Base-by-base conservation (phyloP, 2,113 vertebrate genomes). In the Anthoscopus minutus region DNA sequence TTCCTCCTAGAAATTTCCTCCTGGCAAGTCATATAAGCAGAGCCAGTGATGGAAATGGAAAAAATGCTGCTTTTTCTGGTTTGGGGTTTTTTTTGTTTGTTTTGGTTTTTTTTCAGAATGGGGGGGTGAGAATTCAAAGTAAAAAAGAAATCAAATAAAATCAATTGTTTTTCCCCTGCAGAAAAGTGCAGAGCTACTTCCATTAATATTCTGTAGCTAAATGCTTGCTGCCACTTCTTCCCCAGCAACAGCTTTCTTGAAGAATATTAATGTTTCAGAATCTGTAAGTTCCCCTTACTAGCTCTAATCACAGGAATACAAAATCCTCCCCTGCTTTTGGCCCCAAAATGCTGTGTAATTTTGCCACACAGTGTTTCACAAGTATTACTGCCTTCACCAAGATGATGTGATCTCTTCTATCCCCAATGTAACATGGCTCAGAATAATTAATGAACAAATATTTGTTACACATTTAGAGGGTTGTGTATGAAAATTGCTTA, bases 161-260 rank as follows among this genome's bases (percentile, higher is more conserved):
- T 73, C 7, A 57, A 92, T 89, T 54, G 40, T 54, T 28, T 80
- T 80, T 65, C 66, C 69, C 40, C 48, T 73, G 37, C 35, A 48
- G 42, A 92, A n/a, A n/a, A n/a, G 45, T 10, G 45, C 45, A 65
- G 73, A 89, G 66, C 56, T 92, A 17, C 51, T 66, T 92, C 86
- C 79, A 94, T 95, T 95, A 93, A 70, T 89, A 93, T 96, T 90
- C 94, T 71, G 35, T 44, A 78, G 54, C 30, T 92, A 86, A 88
- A 72, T 58, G 45, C 44, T 72, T 72, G 35, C 71, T 92, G 83
- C 71, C 8, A 17, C 30, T 94, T 58, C 64, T 87, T 88, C 61
- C 89, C 84, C 71, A 65, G 84, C 90, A 93, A 78, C 64, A 80
- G 71, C 86, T 81, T 88, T 88, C 47, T 44, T 73, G 62, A 81